These are phyloP conservation scores for Bucco capensis DNA, from an alignment of 2,113 vertebrate species.

Conservation along the genomic window DNA sequence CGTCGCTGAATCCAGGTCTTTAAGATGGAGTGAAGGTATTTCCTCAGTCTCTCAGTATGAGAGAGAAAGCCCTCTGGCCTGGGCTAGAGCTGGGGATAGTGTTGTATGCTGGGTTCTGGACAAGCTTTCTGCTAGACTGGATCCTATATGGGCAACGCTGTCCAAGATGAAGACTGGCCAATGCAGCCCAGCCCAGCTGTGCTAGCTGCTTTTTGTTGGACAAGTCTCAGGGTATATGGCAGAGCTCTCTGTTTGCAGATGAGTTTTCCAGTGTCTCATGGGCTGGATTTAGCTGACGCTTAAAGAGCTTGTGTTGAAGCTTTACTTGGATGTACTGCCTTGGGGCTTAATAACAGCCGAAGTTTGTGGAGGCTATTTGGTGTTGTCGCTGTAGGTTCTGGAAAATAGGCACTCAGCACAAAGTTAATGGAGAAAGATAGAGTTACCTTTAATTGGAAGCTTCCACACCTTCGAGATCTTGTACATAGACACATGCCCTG, in stretches of 20 bases:
- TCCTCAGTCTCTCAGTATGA: neutral
- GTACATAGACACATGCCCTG: too few species aligned
- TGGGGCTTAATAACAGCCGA: neutral
- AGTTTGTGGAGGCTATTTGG: neutral
- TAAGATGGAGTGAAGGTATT: neutral
- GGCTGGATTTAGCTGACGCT: neutral
- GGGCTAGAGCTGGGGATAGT: neutral
- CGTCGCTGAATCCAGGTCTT: neutral
- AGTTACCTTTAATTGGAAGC: too few species aligned
- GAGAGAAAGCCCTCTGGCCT: neutral
- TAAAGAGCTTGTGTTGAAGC: neutral
- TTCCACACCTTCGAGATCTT: too few species aligned
- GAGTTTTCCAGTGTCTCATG: neutral
- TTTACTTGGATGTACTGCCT: neutral
- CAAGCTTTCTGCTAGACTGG: neutral
- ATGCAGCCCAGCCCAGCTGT: neutral
- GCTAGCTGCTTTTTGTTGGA: neutral
- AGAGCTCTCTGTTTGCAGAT: neutral
- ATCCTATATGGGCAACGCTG: neutral
- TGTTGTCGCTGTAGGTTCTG: too few species aligned
- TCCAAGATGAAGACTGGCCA: too few species aligned
- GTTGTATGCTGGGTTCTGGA: neutral
- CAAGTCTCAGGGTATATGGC: fast-evolving
- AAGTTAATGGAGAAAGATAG: too few species aligned
- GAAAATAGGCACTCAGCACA: too few species aligned